Evolutionary conservation across 30 jellyfish, hydroid and myxozoan species (phyloP), one percentile per base, ranked within the genome.

Genomic region (Pseudorhiza aurosa): DNA sequence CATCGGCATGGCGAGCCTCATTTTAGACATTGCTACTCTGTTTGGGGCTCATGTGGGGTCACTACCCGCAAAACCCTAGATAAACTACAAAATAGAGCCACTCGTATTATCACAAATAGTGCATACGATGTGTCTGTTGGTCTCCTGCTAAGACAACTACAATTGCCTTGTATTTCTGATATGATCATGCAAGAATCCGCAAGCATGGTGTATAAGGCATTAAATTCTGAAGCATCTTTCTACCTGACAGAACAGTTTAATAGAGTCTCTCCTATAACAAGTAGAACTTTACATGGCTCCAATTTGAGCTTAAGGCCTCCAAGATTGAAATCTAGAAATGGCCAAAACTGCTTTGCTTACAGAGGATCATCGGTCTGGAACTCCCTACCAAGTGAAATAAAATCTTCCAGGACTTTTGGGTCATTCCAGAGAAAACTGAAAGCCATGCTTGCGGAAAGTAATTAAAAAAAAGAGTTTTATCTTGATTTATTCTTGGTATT

Each of bases 271-370:
- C 39, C 39, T 57, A 4, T 57, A 57, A 57, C 71, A 28, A 57
- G n/a, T 8, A 57, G 43, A 21, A 21, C 37, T 57, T 57, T 21
- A 57, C n/a, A 15, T 28, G 25, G 43, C 71, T 57, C 71, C 8
- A 57, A 57, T 21, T 57, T 57, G 71, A 57, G 43, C n/a, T n/a
- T 28, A 57, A 57, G 71, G 71, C n/a, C n/a, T 57, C 43, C 71
- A 57, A 57, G 5, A 57, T 57, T 57, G 25, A 28, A 57, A 57
- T 21, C 71, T 21, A 57, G 43, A 28, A 7, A 57, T 4, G 37
- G 37, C n/a, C 43, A 24, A 57, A 57, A 21, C 71, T 57, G 71
- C 39, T 57, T 57, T 57, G 71, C 71, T 28, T 57, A 57, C 71
- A 57, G 71, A 57, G 71, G 71, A 57, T 24, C 71, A 57, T 1